Percentiles rank a stretch among this genome's conserved stretches.
Evolutionary conservation across 2,888 invertebrate species (phyloP).

Genomic region (Troides oblongomaculatus): DNA sequence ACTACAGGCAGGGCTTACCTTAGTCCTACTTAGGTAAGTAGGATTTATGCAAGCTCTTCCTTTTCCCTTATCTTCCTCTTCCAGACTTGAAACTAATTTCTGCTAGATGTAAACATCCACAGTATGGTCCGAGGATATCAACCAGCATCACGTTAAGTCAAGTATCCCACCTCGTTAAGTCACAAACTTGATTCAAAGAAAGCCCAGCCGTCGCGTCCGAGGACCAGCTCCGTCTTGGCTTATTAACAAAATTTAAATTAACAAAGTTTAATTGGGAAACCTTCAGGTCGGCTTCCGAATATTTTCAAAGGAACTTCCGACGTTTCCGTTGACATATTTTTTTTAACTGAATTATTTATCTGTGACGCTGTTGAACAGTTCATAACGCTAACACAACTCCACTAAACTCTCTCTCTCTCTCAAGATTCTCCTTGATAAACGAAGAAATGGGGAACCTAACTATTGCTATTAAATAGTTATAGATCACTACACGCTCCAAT

Average conservation of each 20-base stretch:
- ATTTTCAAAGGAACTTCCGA: not conserved
- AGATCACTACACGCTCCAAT: not conserved
- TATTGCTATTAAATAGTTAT: not conserved
- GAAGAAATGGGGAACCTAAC: not conserved
- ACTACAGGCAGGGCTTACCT: too few relatives aligned
- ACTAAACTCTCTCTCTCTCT: too few relatives aligned
- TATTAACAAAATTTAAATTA: slow-evolving; percentile 6
- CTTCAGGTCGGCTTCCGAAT: not conserved
- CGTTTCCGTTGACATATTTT: not conserved
- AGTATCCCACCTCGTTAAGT: not conserved
- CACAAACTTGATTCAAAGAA: slow-evolving; percentile 1
- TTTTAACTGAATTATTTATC: not conserved
- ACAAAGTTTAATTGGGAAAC: slow-evolving; percentile 4
- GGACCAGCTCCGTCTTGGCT: not conserved
- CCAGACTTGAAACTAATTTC: not conserved
- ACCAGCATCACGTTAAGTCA: not conserved
- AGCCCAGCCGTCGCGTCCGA: not conserved
- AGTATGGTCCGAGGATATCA: not conserved
- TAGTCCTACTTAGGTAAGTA: too few relatives aligned
- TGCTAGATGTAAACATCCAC: not conserved
- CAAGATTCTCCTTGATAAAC: too few relatives aligned
- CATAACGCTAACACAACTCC: too few relatives aligned
- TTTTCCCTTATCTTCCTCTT: too few relatives aligned
- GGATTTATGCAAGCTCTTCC: too few relatives aligned
- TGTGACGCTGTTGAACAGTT: too few relatives aligned